Evolutionary conservation across 2,888 invertebrate genomes (phyloP).

Genomic region (Cantharis lateralis): DNA sequence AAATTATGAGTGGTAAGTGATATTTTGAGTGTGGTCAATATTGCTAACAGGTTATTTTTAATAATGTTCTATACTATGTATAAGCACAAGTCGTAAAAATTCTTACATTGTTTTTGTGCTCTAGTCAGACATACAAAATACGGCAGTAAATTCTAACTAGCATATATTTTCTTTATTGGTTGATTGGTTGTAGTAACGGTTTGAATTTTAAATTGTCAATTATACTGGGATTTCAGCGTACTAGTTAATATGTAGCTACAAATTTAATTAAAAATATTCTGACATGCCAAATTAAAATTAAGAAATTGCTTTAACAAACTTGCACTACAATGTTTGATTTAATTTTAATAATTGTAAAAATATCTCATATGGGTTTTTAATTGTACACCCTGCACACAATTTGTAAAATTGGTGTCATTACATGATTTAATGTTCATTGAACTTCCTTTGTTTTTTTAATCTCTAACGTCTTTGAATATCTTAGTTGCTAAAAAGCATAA

Average conservation of each 20-base stretch:
- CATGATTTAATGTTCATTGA: slow-evolving; percentile 29
- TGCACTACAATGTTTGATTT: neutral
- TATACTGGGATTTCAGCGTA: slow-evolving; percentile 27
- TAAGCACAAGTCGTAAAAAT: neutral
- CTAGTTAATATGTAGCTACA: slow-evolving; percentile 16
- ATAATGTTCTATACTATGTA: neutral
- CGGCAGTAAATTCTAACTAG: slow-evolving; percentile 18
- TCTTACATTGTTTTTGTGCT: neutral
- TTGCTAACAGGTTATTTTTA: neutral
- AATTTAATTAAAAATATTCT: slow-evolving; percentile 1
- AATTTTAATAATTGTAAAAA: neutral
- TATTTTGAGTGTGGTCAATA: neutral
- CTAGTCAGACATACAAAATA: neutral
- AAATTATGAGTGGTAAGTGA: neutral
- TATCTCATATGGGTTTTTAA: neutral
- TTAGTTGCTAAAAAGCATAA: neutral
- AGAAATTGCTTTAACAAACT: neutral
- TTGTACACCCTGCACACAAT: slow-evolving; percentile 5
- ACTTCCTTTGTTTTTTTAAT: slow-evolving; percentile 22
- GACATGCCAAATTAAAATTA: neutral
- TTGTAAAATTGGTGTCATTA: slow-evolving; percentile 29
- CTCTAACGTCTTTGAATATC: neutral
- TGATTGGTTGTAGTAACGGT: slow-evolving; percentile 28
- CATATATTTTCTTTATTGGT: slow-evolving; percentile 23
- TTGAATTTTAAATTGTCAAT: slow-evolving; percentile 28